phyloP scores from a whole-genome alignment of 2,113 vertebrate species.

The Cephalopterus ornatus region DNA sequence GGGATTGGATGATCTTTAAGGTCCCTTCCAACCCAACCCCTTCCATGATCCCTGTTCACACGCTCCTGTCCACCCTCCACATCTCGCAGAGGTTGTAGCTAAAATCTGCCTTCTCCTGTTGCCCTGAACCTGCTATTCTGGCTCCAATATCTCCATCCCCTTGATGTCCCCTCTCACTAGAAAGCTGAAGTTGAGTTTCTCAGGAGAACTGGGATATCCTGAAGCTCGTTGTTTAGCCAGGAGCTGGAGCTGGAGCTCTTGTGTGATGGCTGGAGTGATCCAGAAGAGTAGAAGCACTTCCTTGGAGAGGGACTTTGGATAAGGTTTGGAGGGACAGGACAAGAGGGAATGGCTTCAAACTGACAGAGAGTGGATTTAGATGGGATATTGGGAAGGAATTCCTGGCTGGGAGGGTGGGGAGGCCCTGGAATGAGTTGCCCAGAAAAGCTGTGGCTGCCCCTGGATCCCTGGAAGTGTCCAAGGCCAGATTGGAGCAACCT shows the following conservation, averaged over 20 bases:
- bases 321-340: not conserved
- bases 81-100: not conserved
- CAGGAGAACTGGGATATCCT: no score
- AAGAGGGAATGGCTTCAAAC: not conserved
- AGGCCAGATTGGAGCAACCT: not conserved
- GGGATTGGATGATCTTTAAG: no score
- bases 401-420: not conserved
- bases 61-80: not conserved
- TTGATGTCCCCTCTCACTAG: no score
- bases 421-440: not conserved
- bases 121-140: not conserved
- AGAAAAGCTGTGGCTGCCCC: not conserved
- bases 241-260: no score
- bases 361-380: not conserved
- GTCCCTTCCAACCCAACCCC: not conserved
- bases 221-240: no score
- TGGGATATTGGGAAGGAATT: not conserved
- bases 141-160: no score
- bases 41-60: not conserved
- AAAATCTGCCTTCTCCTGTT: not conserved
- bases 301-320: not conserved
- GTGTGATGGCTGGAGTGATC: no score
- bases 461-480: not conserved
- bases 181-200: no score
- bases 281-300: not conserved